Conservation (phyloP, 2,113 vertebrate species). For the Ptilonorhynchus violaceus region DNA sequence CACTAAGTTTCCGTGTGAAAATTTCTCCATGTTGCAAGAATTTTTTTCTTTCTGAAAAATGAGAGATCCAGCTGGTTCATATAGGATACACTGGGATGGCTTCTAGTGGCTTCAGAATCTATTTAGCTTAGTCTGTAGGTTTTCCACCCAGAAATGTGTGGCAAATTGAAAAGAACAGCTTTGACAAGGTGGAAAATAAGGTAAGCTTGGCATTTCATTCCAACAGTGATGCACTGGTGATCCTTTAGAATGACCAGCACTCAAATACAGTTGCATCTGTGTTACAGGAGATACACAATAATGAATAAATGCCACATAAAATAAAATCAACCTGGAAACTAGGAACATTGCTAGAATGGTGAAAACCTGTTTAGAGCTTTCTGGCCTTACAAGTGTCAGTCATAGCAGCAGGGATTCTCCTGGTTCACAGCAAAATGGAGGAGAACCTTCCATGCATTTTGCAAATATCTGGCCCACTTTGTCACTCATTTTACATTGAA, state of each 20-base stretch:
- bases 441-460: neutral
- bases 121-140: neutral
- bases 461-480: neutral
- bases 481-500: neutral
- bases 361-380: neutral
- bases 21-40: neutral
- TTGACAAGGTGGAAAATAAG: neutral
- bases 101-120: neutral
- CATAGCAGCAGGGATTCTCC: neutral
- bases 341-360: neutral
- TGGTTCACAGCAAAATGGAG: neutral
- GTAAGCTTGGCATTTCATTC: neutral
- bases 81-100: neutral
- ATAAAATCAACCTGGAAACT: neutral
- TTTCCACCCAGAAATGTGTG: neutral
- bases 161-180: neutral
- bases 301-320: neutral
- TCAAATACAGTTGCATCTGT: neutral
- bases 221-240: neutral
- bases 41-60: neutral
- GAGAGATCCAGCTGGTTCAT: neutral
- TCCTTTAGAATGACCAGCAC: neutral
- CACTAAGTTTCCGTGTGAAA: neutral
- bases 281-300: neutral
- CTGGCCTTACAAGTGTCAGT: neutral